Evolutionary conservation across 2,797 vertebrate genomes (phyloP), one percentile per base, ranked within the genome.

Genomic region (Sebastes cheni): DNA sequence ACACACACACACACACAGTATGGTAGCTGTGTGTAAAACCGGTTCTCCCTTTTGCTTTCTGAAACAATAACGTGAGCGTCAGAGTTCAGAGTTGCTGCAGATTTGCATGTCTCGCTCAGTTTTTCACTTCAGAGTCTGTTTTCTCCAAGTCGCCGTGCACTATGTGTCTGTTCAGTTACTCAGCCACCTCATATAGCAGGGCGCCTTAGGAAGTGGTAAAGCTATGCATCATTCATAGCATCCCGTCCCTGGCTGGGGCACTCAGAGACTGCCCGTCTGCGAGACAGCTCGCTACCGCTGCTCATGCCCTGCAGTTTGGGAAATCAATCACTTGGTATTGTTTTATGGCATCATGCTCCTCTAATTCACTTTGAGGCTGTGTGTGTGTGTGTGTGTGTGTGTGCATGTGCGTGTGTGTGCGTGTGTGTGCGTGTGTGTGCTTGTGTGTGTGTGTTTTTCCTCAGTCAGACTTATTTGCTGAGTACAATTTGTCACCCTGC

Each of bases 191-290:
- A 42, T 80, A 67, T 25, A 83, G 75, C 74, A 23, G 12, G 12
- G 66, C 1, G 25, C 68, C 72, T 58, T 60, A 58, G 77, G 86
- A 77, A 62, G 64, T 55, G 75, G 73, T 81, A 50, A 83, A 82
- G 54, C 29, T 75, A 85, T 89, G 79, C 85, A 89, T 89, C 85
- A 88, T 75, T 87, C 84, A 89, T 70, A 69, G 72, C 77, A 70
- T 72, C 81, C 78, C 12, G 20, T 85, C 87, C 82, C 67, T 32
- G 68, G 42, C 72, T 25, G 71, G 22, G 82, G 66, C 77, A 70
- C 72, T 60, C 36, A 36, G 84, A 90, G 72, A 86, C 80, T 12
- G 54, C 39, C 81, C 65, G 81, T 87, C 81, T 89, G 78, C 6
- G 7, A 79, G 60, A 69, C 79, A 71, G 23, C 67, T 65, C 27